A percentile compares a stretch with the other conserved stretches of the same genome.
phyloP scores from a whole-genome alignment of 1,140 invertebrate species.

The Samia ricini region DNA sequence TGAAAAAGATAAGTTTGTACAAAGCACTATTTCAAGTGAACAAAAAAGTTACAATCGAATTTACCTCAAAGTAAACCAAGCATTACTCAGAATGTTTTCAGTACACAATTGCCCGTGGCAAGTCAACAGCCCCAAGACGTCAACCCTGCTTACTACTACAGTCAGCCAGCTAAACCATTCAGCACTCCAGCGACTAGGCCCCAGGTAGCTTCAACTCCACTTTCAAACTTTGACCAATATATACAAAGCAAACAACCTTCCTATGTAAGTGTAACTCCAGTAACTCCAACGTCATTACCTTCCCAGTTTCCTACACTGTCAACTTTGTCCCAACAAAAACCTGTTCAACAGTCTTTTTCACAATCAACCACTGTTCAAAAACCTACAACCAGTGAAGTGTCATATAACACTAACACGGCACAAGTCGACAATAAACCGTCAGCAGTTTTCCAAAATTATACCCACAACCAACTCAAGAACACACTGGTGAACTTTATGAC shows the following conservation, averaged over 20 bases:
- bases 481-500: constrained; percentile 2
- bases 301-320: constrained; percentile 15
- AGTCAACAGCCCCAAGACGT: constrained; percentile 28
- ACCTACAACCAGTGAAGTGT: constrained; percentile 3
- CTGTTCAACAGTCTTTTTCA: constrained; percentile 12
- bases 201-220: constrained; percentile 23
- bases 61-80: neutral
- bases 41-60: neutral
- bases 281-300: constrained; percentile 18
- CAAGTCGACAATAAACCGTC: neutral
- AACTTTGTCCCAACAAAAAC: neutral
- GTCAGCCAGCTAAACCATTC: constrained; percentile 41
- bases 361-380: constrained; percentile 15
- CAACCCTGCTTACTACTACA: constrained; percentile 47
- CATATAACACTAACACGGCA: constrained; percentile 1
- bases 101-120: neutral
- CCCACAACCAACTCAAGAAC: constrained; percentile 3
- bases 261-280: constrained; percentile 1
- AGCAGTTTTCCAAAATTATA: neutral
- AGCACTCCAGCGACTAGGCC: constrained; percentile 19
- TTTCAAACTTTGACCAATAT: constrained; percentile 4
- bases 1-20: neutral
- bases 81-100: neutral
- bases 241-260: neutral
- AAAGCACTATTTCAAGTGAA: neutral